Conservation (phyloP, 1,140 invertebrate genomes). For the Acromyrmex heyeri region DNA sequence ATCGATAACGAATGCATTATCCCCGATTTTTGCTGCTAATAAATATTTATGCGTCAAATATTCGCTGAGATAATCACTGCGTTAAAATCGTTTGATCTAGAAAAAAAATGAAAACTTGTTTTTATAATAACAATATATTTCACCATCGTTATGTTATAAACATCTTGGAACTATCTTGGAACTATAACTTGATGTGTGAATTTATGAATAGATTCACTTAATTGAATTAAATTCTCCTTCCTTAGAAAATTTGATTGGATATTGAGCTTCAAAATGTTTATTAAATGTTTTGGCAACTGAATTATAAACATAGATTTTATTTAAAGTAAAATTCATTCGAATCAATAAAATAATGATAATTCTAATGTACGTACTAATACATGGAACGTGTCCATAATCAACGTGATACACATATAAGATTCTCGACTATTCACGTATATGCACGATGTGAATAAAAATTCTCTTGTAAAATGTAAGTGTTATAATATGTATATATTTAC, state of each 20-base stretch:
- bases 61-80: not conserved
- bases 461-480: slow-evolving; percentile 42
- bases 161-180: not conserved
- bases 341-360: slow-evolving; percentile 1
- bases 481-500: slow-evolving; percentile 66
- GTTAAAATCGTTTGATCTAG: slow-evolving; percentile 1
- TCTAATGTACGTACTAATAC: slow-evolving; percentile 48
- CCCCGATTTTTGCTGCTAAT: not conserved
- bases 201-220: not conserved
- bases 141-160: slow-evolving; percentile 57
- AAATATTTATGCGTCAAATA: slow-evolving; percentile 11
- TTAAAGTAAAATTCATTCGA: not conserved
- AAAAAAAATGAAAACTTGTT: slow-evolving; percentile 9
- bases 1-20: not conserved
- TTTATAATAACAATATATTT: slow-evolving; percentile 72
- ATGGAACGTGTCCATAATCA: slow-evolving; percentile 55
- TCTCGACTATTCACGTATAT: slow-evolving; percentile 27
- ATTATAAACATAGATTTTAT: slow-evolving; percentile 7
- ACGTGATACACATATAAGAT: slow-evolving; percentile 23
- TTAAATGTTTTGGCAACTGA: not conserved
- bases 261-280: not conserved
- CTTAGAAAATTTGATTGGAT: not conserved
- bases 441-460: slow-evolving; percentile 30
- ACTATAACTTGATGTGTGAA: not conserved
- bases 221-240: not conserved